phyloP scores from a whole-genome alignment of 1,140 invertebrate species.

The Elymnias hypermnestra region DNA sequence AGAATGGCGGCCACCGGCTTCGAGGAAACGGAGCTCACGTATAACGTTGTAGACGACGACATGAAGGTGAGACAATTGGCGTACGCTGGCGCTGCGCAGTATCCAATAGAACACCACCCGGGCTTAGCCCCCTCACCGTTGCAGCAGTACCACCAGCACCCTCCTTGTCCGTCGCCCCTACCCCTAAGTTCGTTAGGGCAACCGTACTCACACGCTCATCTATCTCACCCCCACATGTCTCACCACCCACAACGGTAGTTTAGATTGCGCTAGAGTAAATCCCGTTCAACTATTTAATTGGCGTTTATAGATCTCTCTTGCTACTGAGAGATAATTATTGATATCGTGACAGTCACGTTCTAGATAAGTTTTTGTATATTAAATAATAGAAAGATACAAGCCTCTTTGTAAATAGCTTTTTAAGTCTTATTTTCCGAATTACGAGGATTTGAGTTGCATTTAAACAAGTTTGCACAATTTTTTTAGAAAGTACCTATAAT shows the following conservation, averaged over 20 bases:
- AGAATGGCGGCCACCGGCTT: slow-evolving; percentile 98
- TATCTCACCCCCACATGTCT: slow-evolving; percentile 81
- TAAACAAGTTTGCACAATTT: slow-evolving; percentile 29
- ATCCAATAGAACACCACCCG: slow-evolving; percentile 78
- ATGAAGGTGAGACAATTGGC: slow-evolving; percentile 97
- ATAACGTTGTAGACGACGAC: slow-evolving; percentile 95
- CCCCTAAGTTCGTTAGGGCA: slow-evolving; percentile 78
- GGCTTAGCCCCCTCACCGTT: slow-evolving; percentile 77
- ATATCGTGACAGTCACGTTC: slow-evolving; percentile 58
- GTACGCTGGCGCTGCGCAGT: slow-evolving; percentile 84
- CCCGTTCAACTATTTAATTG: slow-evolving; percentile 30
- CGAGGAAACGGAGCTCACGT: slow-evolving; percentile 98
- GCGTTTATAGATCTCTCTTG: slow-evolving; percentile 22
- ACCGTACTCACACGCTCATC: slow-evolving; percentile 79
- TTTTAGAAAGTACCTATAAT: slow-evolving; percentile 30
- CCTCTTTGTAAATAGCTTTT: slow-evolving; percentile 58
- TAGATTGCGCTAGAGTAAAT: slow-evolving; percentile 49
- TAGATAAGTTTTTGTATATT: slow-evolving; percentile 46
- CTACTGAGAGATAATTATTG: slow-evolving; percentile 19
- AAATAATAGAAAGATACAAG: slow-evolving; percentile 27
- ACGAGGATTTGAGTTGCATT: slow-evolving; percentile 38
- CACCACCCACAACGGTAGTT: slow-evolving; percentile 85
- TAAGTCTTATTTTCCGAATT: slow-evolving; percentile 32
- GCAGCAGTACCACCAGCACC: slow-evolving; percentile 76
- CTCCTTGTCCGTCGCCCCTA: slow-evolving; percentile 77